Conservation (phyloP, 2,113 vertebrate genomes). For the Anser cygnoides region DNA sequence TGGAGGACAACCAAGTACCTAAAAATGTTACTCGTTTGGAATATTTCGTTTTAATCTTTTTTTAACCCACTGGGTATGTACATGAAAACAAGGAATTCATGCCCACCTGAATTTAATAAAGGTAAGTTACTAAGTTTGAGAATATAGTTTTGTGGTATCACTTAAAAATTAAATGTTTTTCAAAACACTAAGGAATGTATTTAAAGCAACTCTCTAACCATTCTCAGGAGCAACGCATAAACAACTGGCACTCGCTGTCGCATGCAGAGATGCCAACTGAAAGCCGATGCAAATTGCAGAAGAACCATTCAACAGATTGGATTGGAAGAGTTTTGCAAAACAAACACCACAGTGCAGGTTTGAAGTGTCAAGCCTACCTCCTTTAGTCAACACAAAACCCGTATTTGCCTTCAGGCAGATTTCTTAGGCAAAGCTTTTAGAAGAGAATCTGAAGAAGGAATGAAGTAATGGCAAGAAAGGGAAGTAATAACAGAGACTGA, state of each 20-base stretch:
- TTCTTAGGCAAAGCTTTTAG: background rate
- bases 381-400: background rate
- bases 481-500: background rate
- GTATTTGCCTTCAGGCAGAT: background rate
- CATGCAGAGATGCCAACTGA: background rate
- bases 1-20: background rate
- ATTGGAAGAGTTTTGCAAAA: background rate
- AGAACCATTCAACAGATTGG: background rate
- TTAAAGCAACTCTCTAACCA: background rate
- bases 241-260: background rate
- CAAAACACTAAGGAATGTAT: background rate
- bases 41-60: background rate
- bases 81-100: background rate
- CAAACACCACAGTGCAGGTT: rapidly evolving
- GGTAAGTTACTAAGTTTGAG: background rate
- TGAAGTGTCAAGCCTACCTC: background rate
- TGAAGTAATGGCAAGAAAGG: background rate
- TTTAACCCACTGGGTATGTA: background rate
- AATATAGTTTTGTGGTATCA: background rate
- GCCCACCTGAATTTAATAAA: background rate
- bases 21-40: background rate
- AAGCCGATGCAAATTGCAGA: background rate
- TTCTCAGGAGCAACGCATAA: background rate
- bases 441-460: background rate
- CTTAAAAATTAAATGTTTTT: background rate